Evolutionary conservation across 92 coral and sea anemone species (phyloP).

Genomic region (Phenganax subtilis): DNA sequence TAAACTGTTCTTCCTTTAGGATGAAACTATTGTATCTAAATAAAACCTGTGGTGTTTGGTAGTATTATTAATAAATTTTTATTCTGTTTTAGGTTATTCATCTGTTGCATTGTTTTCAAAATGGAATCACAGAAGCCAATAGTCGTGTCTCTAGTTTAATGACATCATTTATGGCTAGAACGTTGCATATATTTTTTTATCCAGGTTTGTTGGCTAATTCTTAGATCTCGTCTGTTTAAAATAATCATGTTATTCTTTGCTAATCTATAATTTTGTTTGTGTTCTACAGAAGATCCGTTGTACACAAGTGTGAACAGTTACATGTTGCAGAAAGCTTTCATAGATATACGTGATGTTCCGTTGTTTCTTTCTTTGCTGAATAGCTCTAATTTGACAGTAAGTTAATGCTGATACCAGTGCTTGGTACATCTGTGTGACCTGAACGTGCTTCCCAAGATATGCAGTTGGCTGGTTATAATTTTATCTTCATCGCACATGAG

Average conservation of each 20-base stretch:
- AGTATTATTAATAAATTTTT: no score
- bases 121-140: conserved; percentile 63
- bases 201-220: conserved; percentile 59
- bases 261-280: neutral
- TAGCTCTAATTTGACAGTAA: conserved; percentile 51
- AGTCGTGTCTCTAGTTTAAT: conserved; percentile 68
- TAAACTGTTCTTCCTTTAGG: no score
- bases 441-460: no score
- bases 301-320: conserved; percentile 70
- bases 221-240: no score
- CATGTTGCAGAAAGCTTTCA: conserved; percentile 72
- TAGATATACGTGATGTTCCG: conserved; percentile 79
- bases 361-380: conserved; percentile 78
- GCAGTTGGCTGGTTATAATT: no score
- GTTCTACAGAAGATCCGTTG: conserved; percentile 64
- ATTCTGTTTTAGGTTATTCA: conserved; percentile 56
- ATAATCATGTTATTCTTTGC: no score
- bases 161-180: conserved; percentile 71
- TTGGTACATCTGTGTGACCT: no score
- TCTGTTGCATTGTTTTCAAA: conserved; percentile 63
- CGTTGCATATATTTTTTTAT: conserved; percentile 60
- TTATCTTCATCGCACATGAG: no score
- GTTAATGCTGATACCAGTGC: neutral
- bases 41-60: no score
- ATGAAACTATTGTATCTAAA: no score